A percentile compares a stretch with the other conserved stretches of the same genome.
phyloP scores from a whole-genome alignment of 2,888 invertebrate genomes.

The Phengaris alcon region DNA sequence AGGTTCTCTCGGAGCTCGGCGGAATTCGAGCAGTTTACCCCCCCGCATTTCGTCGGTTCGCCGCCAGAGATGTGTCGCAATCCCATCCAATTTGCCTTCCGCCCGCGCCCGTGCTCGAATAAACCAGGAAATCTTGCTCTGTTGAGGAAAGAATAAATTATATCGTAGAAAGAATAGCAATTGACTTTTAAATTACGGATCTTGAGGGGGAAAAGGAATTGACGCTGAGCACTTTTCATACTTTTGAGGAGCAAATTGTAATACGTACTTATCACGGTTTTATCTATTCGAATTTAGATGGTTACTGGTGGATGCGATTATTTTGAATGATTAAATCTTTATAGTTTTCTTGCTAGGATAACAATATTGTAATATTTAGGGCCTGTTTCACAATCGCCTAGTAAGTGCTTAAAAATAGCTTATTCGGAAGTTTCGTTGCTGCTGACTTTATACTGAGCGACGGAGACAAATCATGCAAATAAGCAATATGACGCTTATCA shows the following conservation, averaged over 20 bases:
- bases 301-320: background rate
- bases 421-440: too few species aligned
- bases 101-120: conserved; percentile 66
- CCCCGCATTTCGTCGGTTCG: conserved; percentile 66
- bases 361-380: too few species aligned
- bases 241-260: conserved; percentile 17
- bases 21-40: conserved; percentile 66
- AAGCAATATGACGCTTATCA: too few species aligned
- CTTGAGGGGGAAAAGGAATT: conserved; percentile 30
- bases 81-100: conserved; percentile 74
- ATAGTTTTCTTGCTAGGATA: too few species aligned
- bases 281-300: background rate
- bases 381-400: too few species aligned
- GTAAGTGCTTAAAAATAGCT: too few species aligned
- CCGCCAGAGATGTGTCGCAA: conserved; percentile 73
- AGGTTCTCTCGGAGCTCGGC: conserved; percentile 54
- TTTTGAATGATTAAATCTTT: too few species aligned
- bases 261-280: conserved; percentile 33
- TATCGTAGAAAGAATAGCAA: conserved; percentile 54
- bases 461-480: too few species aligned
- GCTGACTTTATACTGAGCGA: too few species aligned
- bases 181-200: conserved; percentile 41
- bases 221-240: conserved; percentile 15
- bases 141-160: conserved; percentile 66
- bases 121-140: conserved; percentile 71